phyloP scores from a whole-genome alignment of 2,888 invertebrate species.

The Luperina nickerlii region DNA sequence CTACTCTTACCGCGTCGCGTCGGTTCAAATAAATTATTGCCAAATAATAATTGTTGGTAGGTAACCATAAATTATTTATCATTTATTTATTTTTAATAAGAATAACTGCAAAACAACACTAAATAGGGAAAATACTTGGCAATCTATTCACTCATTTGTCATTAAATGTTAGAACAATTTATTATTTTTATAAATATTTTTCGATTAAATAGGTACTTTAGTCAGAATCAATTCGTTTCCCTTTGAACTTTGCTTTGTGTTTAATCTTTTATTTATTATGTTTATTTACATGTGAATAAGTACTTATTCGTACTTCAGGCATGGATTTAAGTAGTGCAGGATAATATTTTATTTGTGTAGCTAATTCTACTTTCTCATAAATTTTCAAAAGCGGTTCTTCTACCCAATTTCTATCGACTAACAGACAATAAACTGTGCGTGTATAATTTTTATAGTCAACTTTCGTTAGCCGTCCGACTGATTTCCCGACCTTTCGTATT shows the following conservation, averaged over 20 bases:
- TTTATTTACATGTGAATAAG: neutral
- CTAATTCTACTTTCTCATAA: neutral
- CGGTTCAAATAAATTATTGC: too few species aligned
- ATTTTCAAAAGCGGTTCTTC: constrained; percentile 17
- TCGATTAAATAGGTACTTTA: constrained; percentile 13
- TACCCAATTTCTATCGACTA: constrained; percentile 18
- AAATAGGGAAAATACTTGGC: constrained; percentile 19
- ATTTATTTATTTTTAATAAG: too few species aligned
- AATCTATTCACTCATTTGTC: constrained; percentile 2
- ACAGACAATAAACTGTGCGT: constrained; percentile 23
- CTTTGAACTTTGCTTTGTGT: constrained; percentile 49
- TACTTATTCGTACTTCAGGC: neutral
- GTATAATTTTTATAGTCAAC: constrained; percentile 36
- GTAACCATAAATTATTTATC: too few species aligned
- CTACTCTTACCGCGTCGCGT: neutral
- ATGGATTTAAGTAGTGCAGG: neutral
- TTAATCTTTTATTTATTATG: constrained; percentile 14
- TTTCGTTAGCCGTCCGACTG: constrained; percentile 38
- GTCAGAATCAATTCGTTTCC: constrained; percentile 25
- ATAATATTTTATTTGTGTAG: neutral
- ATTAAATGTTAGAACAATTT: neutral
- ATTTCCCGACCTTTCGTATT: constrained; percentile 21
- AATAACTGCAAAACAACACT: neutral
- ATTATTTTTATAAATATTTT: constrained; percentile 26
- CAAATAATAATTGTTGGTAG: too few species aligned